phyloP scores from a whole-genome alignment of 2,888 invertebrate genomes.

The Pammene aurita region DNA sequence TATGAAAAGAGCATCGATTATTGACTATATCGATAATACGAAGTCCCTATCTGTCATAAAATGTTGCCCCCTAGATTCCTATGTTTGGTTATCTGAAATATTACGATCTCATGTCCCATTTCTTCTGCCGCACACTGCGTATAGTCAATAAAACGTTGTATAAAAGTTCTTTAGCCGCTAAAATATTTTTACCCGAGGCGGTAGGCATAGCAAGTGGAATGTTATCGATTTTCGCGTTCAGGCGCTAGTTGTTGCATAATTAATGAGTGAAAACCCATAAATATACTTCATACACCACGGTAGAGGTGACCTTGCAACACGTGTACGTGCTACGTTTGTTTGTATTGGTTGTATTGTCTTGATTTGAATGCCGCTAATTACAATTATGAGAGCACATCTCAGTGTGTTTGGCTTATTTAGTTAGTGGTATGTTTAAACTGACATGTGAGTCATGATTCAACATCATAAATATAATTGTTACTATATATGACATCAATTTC shows the following conservation, averaged over 20 bases:
- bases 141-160: too few relatives aligned
- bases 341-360: slow-evolving; percentile 14
- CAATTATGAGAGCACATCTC: slow-evolving; percentile 3
- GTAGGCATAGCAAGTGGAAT: slow-evolving; percentile 12
- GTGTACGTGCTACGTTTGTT: not conserved
- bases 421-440: not conserved
- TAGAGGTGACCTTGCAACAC: slow-evolving; percentile 29
- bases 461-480: not conserved
- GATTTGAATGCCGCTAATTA: slow-evolving; percentile 17
- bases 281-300: slow-evolving; percentile 22
- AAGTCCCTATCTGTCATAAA: too few relatives aligned
- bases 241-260: slow-evolving; percentile 28
- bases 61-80: too few relatives aligned
- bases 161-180: too few relatives aligned
- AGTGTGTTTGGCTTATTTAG: not conserved
- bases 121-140: too few relatives aligned
- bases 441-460: not conserved
- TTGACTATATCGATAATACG: too few relatives aligned
- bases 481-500: not conserved
- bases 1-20: too few relatives aligned
- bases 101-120: too few relatives aligned
- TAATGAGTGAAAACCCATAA: slow-evolving; percentile 37
- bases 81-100: too few relatives aligned
- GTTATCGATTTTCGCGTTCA: slow-evolving; percentile 31
- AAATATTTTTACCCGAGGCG: too few relatives aligned